Conservation (phyloP, 2,113 vertebrate genomes). For the Pygoscelis adeliae region DNA sequence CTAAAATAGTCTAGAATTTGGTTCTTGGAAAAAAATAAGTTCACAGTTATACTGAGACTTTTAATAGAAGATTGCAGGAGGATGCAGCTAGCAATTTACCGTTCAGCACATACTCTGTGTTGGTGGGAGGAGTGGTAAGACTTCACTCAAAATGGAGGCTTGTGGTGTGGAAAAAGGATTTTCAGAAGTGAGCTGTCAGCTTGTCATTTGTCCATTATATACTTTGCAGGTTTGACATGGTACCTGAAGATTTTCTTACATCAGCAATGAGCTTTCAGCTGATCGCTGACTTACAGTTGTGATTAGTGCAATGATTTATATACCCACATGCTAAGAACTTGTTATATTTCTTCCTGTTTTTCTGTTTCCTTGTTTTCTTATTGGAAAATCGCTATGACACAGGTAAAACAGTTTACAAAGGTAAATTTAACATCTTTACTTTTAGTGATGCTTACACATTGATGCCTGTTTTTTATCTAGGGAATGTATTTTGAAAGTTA, state of each 20-base stretch:
- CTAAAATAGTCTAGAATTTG: background rate
- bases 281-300: background rate
- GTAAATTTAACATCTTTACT: background rate
- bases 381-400: background rate
- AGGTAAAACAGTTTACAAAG: background rate
- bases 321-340: background rate
- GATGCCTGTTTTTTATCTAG: background rate
- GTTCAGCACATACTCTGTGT: background rate
- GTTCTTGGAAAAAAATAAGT: background rate
- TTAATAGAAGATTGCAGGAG: background rate
- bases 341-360: background rate
- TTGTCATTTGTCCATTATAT: background rate
- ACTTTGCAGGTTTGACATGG: background rate
- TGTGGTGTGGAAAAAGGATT: background rate
- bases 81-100: background rate
- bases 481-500: background rate
- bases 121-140: slow-evolving; percentile 30
- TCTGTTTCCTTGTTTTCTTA: background rate
- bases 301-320: background rate
- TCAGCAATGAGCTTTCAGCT: background rate
- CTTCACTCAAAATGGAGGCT: slow-evolving; percentile 6
- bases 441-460: background rate
- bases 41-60: background rate
- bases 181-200: background rate
- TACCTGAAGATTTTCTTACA: background rate